Conservation (phyloP, 2,113 vertebrate species). For the Gracilinanus agilis region DNA sequence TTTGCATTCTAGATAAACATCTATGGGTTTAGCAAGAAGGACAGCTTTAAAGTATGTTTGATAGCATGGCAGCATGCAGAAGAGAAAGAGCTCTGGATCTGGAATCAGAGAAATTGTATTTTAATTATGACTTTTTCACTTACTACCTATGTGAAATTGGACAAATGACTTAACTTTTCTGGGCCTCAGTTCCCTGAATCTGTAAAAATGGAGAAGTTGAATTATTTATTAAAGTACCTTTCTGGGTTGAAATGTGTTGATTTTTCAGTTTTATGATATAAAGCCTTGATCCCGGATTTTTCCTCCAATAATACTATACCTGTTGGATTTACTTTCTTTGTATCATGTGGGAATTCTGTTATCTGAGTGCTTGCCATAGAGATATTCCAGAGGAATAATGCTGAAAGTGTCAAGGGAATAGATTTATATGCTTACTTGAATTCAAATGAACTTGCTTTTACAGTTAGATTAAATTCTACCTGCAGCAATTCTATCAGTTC, state of each 20-base stretch:
- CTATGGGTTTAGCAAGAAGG: conserved; percentile 37
- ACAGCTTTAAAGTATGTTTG: conserved; percentile 51
- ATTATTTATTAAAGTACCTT: not conserved
- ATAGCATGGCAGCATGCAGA: not conserved
- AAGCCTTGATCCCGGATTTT: conserved; percentile 23
- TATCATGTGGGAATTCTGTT: conserved; percentile 23
- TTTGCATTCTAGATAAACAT: conserved; percentile 19
- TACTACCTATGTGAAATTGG: not conserved
- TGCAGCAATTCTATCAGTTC: not conserved
- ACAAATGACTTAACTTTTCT: not conserved
- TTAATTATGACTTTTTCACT: not conserved
- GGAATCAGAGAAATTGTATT: not conserved
- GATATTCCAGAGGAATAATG: conserved; percentile 45
- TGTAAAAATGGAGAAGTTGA: not conserved
- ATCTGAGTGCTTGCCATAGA: conserved; percentile 28
- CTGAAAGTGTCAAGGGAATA: conserved; percentile 23
- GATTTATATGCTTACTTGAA: conserved; percentile 49
- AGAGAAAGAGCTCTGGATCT: not conserved
- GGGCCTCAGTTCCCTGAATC: not conserved
- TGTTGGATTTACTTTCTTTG: conserved; percentile 52
- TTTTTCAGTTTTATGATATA: not conserved
- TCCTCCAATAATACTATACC: conserved; percentile 33
- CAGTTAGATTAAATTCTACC: not conserved
- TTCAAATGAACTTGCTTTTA: conserved; percentile 20
- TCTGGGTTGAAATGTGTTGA: not conserved